phyloP scores from a whole-genome alignment of 2,888 invertebrate genomes.

The Panzeria rudis region DNA sequence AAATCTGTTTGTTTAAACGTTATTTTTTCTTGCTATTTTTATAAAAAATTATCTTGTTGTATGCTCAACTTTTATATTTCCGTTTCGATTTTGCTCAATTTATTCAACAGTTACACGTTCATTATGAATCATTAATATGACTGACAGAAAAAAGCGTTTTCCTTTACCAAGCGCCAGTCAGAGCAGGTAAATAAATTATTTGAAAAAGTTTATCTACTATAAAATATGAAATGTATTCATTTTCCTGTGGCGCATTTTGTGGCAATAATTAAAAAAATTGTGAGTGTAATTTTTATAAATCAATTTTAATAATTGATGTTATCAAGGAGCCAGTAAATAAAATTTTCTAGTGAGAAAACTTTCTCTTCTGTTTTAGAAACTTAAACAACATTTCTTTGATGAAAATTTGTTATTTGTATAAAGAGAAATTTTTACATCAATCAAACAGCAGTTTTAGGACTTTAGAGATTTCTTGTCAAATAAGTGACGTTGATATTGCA shows the following conservation, averaged over 20 bases:
- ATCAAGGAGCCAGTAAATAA: neutral
- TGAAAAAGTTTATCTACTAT: neutral
- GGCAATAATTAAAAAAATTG: neutral
- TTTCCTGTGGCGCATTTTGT: slow-evolving; percentile 42
- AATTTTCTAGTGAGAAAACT: neutral
- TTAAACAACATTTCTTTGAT: too few species aligned
- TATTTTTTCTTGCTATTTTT: slow-evolving; percentile 31
- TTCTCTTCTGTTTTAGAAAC: neutral
- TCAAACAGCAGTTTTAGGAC: too few species aligned
- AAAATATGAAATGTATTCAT: slow-evolving; percentile 3
- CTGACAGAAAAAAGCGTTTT: slow-evolving; percentile 25
- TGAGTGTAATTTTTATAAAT: slow-evolving; percentile 26
- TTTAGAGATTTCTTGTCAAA: too few species aligned
- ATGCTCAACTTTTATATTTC: slow-evolving; percentile 53
- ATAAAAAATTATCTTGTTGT: slow-evolving; percentile 46
- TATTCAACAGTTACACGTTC: slow-evolving; percentile 19
- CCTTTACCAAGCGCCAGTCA: slow-evolving; percentile 27
- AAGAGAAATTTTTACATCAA: too few species aligned
- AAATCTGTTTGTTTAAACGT: too few species aligned
- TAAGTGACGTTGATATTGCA: too few species aligned
- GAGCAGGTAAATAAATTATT: slow-evolving; percentile 16
- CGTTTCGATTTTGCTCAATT: slow-evolving; percentile 37
- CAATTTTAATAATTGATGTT: slow-evolving; percentile 16
- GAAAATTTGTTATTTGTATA: neutral
- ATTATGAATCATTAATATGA: slow-evolving; percentile 26